Conservation (phyloP, 2,888 invertebrate species). For the Drosophila anomalipes region DNA sequence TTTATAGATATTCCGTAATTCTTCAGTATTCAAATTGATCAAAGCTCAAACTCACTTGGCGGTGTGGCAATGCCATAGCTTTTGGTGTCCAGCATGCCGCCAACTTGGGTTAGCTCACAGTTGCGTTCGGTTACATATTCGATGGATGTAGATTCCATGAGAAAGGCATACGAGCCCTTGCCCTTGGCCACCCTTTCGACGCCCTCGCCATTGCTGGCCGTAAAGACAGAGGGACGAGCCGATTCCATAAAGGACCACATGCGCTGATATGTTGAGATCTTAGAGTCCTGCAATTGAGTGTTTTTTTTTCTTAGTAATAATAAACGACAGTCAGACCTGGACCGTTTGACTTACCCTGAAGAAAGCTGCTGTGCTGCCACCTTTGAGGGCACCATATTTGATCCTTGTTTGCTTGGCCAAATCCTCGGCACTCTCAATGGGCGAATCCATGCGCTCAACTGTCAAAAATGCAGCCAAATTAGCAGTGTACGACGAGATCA, state of each 20-base stretch:
- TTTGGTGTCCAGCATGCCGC: conserved; percentile 96
- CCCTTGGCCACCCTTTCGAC: conserved; percentile 94
- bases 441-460: conserved; percentile 96
- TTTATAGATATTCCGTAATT: neutral
- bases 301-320: neutral
- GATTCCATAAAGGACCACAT: conserved; percentile 99
- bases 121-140: conserved; percentile 96
- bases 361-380: conserved; percentile 97
- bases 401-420: conserved; percentile 98
- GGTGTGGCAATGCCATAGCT: conserved; percentile 98
- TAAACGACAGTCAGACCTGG: neutral
- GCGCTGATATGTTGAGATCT: conserved; percentile 95
- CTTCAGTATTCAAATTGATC: neutral
- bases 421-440: conserved; percentile 98
- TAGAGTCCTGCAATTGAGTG: conserved; percentile 90
- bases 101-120: conserved; percentile 96
- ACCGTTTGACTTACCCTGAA: conserved; percentile 89
- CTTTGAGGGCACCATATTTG: conserved; percentile 96
- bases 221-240: conserved; percentile 94
- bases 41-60: conserved; percentile 89
- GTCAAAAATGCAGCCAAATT: conserved; percentile 97
- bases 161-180: conserved; percentile 95
- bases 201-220: conserved; percentile 94
- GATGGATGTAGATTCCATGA: conserved; percentile 99
- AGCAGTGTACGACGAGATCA: conserved; percentile 98